A percentile compares a stretch with the other conserved stretches of the same genome.
These are phyloP conservation scores for Heliconius congener DNA, from an alignment of 1,140 invertebrate species.

Conservation along the genomic window DNA sequence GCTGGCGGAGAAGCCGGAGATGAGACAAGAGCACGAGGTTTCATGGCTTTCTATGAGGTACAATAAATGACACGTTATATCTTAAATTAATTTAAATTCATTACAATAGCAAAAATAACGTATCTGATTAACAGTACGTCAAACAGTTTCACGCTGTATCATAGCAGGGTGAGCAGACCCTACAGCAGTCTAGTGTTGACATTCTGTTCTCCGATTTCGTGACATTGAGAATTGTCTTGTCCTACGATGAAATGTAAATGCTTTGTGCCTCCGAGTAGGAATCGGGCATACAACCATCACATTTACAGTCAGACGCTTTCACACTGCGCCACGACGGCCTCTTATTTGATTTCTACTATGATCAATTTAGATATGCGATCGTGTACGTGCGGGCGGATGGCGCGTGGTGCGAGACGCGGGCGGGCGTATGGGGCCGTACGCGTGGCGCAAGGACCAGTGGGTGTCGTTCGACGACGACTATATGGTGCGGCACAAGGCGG, in stretches of 20 bases:
- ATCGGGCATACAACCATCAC: too few species aligned
- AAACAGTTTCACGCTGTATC: too few species aligned
- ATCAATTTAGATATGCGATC: conserved; percentile 84
- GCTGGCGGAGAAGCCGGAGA: conserved; percentile 90
- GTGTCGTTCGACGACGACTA: conserved; percentile 91
- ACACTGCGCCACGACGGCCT: too few species aligned
- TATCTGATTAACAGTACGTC: too few species aligned
- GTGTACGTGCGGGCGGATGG: conserved; percentile 85
- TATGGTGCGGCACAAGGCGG: conserved; percentile 87
- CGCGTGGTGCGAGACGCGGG: conserved; percentile 85
- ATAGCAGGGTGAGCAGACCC: too few species aligned
- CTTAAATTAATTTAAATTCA: conserved; percentile 23
- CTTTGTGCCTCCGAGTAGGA: too few species aligned
- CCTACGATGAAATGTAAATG: too few species aligned
- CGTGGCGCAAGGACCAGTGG: conserved; percentile 89
- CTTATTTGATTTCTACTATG: not conserved
- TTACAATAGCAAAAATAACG: too few species aligned
- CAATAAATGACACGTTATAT: not conserved
- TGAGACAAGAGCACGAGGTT: conserved; percentile 89
- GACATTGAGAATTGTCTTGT: too few species aligned
- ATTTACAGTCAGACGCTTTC: too few species aligned
- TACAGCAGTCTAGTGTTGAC: too few species aligned
- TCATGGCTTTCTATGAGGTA: conserved; percentile 93
- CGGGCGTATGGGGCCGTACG: conserved; percentile 89
- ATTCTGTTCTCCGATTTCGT: too few species aligned